phyloP scores from a whole-genome alignment of 2,797 vertebrate species.

The Novumbra hubbsi region DNA sequence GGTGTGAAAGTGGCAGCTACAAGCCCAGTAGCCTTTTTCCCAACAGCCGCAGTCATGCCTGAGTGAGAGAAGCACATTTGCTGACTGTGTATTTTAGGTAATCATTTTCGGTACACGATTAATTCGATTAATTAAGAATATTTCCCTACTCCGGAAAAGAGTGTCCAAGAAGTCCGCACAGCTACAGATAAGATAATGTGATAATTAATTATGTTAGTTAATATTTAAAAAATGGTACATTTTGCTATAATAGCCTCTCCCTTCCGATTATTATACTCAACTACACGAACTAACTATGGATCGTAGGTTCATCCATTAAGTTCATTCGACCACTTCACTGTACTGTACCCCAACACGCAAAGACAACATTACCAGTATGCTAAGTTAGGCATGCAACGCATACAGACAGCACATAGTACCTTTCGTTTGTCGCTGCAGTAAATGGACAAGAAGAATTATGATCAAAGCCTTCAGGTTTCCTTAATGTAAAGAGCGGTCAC shows the following conservation, averaged over 20 bases:
- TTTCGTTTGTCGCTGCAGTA: background rate
- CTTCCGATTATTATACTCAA: too few species aligned
- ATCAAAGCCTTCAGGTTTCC: background rate
- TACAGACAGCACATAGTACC: background rate
- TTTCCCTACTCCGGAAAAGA: background rate
- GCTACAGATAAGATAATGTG: too few species aligned
- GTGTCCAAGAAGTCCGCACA: background rate
- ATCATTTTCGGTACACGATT: background rate
- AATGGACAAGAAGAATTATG: background rate
- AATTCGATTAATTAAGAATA: background rate
- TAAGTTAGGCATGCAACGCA: constrained; percentile 1
- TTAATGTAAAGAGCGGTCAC: background rate
- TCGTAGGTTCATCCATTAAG: too few species aligned
- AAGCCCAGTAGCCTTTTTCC: constrained; percentile 77
- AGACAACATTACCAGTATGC: background rate
- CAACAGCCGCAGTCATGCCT: constrained; percentile 49
- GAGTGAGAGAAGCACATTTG: background rate
- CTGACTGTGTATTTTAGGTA: background rate
- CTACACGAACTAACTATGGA: too few species aligned
- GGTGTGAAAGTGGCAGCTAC: constrained; percentile 92
- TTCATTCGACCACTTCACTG: background rate
- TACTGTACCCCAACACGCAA: background rate
- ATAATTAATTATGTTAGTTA: too few species aligned
- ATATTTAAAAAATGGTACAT: too few species aligned
- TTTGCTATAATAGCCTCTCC: too few species aligned